These are phyloP conservation scores for Heteromormyrus szaboi DNA, from an alignment of 2,797 vertebrate genomes.

Conservation along the genomic window DNA sequence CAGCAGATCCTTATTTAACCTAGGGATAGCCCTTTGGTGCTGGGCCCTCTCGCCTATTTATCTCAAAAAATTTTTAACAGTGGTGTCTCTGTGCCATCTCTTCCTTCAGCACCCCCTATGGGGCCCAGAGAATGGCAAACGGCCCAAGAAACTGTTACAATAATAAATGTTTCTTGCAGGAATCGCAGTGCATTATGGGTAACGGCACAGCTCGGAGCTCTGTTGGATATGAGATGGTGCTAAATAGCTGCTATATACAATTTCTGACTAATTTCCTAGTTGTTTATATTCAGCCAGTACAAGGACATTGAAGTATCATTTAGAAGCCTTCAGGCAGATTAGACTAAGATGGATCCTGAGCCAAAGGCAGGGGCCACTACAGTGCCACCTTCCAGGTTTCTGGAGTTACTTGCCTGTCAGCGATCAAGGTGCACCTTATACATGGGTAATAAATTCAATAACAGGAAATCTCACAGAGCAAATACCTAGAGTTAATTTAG, in stretches of 20 bases:
- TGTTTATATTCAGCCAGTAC: neutral
- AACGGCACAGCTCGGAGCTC: neutral
- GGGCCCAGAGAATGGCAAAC: neutral
- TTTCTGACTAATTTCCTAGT: neutral
- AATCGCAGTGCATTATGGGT: neutral
- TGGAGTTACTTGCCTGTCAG: neutral
- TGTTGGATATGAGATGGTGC: neutral
- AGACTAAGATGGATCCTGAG: neutral
- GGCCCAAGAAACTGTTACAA: constrained; percentile 5
- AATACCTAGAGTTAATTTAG: neutral
- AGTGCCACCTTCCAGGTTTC: neutral
- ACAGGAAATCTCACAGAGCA: neutral
- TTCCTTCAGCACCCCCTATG: neutral
- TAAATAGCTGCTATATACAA: constrained; percentile 3
- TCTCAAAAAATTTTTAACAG: neutral
- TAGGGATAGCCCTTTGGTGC: neutral
- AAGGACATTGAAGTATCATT: neutral
- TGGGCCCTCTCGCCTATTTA: neutral
- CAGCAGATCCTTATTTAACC: neutral
- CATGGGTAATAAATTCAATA: neutral
- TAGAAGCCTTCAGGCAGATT: neutral
- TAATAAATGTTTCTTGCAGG: neutral
- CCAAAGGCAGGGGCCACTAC: neutral
- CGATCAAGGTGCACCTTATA: neutral
- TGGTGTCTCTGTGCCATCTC: neutral